Evolutionary conservation across 2,797 vertebrate species (phyloP), one percentile per base, ranked within the genome.

Genomic region (Premnoplex brunnescens): DNA sequence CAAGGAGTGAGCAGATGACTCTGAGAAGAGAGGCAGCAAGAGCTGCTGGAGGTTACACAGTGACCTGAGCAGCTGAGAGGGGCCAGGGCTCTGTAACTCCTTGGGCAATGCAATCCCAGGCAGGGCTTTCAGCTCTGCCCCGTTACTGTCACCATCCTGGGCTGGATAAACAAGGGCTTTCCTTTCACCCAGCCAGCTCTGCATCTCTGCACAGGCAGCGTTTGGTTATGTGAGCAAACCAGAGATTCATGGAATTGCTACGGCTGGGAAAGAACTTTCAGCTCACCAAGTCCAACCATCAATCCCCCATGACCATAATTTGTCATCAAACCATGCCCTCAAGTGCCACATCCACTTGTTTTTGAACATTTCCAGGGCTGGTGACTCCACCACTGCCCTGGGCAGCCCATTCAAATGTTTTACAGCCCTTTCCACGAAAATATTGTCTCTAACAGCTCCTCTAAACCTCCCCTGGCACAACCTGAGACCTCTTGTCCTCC

Each of bases 61-160:
- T 5, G 32, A 28, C 49, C 21, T 15, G 44, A 27, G n/a, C 12
- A 37, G 48, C 60, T 55, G 78, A 43, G 59, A 24, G n/a, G 34
- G n/a, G 52, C n/a, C 22, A 14, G 17, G 2, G 39, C 18, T 59
- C 30, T 10, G 15, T 19, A 55, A 48, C 26, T 43, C 44, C 8
- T n/a, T 6, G 78, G 63, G 26, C 28, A 77, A 7, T 1, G 4
- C 43, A 60, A n/a, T 43, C 39, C 71, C 18, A 41, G 2, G 12
- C 3, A 0, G 13, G 44, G 15, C 30, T 77, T 77, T 49, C 49
- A 68, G 7, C n/a, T 22, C 6, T 0, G 0, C 12, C 36, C 39
- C 3, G 20, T 49, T 27, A 6, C 36, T 26, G 15, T n/a, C 0
- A 0, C 15, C 32, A 10, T 24, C 4, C 0, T 27, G 43, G 54